A percentile compares a stretch with the other conserved stretches of the same genome.
Conservation (phyloP, 2,797 vertebrate genomes). For the Champsocephalus gunnari region DNA sequence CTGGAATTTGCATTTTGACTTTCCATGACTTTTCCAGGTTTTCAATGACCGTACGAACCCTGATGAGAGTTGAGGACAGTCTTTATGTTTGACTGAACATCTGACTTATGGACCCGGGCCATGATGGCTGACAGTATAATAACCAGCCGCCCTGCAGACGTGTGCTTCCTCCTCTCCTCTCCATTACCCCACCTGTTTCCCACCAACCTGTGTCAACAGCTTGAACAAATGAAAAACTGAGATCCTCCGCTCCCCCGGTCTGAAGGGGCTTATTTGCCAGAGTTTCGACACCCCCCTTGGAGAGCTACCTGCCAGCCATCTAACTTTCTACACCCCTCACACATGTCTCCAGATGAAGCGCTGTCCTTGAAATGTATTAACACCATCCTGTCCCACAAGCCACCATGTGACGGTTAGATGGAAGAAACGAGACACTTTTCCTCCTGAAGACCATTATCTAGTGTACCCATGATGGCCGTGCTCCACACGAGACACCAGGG, state of each 20-base stretch:
- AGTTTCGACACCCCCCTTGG: slow-evolving; percentile 30
- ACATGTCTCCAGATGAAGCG: slow-evolving; percentile 47
- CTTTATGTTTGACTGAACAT: slow-evolving; percentile 23
- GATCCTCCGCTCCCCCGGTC: slow-evolving; percentile 21
- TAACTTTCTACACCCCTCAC: slow-evolving; percentile 24
- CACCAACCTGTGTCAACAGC: slow-evolving; percentile 38
- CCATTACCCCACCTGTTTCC: slow-evolving; percentile 30
- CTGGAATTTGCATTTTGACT: too few relatives aligned
- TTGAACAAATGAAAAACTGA: slow-evolving; percentile 32
- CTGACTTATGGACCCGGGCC: slow-evolving; percentile 11
- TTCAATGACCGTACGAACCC: too few relatives aligned
- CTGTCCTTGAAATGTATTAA: slow-evolving; percentile 52
- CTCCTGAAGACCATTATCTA: slow-evolving; percentile 54
- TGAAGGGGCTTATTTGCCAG: slow-evolving; percentile 49
- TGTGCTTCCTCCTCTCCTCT: slow-evolving; percentile 6
- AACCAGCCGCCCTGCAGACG: slow-evolving; percentile 13
- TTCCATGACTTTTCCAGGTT: too few relatives aligned
- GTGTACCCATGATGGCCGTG: slow-evolving; percentile 25
- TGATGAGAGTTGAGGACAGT: background rate
- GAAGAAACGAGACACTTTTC: slow-evolving; percentile 36
- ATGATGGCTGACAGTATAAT: slow-evolving; percentile 23
- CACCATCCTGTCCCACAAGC: slow-evolving; percentile 39
- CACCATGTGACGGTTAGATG: slow-evolving; percentile 48
- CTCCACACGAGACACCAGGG: slow-evolving; percentile 18
- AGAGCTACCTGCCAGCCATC: slow-evolving; percentile 59